phyloP scores from a whole-genome alignment of 2,113 vertebrate genomes.

The Ranitomeya variabilis region DNA sequence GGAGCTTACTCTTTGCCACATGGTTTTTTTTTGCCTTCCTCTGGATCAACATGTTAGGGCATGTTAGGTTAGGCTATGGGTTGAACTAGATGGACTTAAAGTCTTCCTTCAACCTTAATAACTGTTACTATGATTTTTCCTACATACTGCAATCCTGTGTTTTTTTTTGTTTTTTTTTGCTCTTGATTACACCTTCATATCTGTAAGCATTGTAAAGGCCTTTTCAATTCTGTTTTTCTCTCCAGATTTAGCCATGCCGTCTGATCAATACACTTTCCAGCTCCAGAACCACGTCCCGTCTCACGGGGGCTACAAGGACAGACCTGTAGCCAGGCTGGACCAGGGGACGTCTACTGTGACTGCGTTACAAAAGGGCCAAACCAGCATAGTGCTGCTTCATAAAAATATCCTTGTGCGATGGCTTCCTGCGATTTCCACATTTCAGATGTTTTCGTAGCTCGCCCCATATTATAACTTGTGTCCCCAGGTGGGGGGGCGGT shows the following conservation, averaged over 20 bases:
- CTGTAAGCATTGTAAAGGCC: no score
- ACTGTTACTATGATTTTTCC: no score
- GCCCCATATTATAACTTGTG: background rate
- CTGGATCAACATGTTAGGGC: no score
- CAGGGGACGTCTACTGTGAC: slow-evolving; percentile 72
- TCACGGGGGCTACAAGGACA: slow-evolving; percentile 66
- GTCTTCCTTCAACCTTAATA: no score
- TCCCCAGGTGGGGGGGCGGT: background rate
- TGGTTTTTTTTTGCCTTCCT: no score
- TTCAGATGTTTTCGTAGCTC: background rate
- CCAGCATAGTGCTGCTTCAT: slow-evolving; percentile 71
- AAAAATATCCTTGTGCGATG: slow-evolving; percentile 74
- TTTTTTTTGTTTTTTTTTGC: no score
- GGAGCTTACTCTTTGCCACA: no score
- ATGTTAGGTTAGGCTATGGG: no score
- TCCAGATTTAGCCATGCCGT: slow-evolving; percentile 85
- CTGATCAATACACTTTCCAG: slow-evolving; percentile 90
- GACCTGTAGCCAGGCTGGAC: slow-evolving; percentile 78
- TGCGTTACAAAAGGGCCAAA: slow-evolving; percentile 73
- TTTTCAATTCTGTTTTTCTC: background rate
- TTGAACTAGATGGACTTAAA: no score
- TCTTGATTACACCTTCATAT: no score
- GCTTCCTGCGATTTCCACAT: background rate
- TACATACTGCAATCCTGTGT: no score
- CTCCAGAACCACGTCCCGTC: slow-evolving; percentile 79